A percentile compares a stretch with the other conserved stretches of the same genome.
Evolutionary conservation across 2,797 vertebrate genomes (phyloP).

Genomic region (Melanotaenia parkinsoni): DNA sequence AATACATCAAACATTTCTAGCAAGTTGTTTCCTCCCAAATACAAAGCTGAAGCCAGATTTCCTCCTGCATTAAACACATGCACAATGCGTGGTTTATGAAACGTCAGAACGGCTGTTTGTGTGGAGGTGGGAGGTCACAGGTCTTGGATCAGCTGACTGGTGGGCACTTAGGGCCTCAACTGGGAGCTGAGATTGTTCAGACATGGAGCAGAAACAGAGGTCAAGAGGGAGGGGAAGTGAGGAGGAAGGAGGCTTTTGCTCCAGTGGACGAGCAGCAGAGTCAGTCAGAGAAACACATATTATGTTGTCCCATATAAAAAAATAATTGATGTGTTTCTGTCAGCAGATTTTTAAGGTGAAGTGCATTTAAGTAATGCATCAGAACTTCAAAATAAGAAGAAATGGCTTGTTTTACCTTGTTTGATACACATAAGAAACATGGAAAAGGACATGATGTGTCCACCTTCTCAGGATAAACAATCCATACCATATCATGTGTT

Average conservation of each 20-base stretch:
- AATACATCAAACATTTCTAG: no score
- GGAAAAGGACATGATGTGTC: no score
- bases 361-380: background rate
- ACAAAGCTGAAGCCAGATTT: background rate
- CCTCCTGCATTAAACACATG: background rate
- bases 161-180: conserved; percentile 27
- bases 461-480: no score
- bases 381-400: no score
- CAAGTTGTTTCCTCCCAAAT: background rate
- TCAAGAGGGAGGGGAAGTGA: background rate
- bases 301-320: background rate
- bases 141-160: conserved; percentile 43
- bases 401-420: no score
- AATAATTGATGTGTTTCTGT: background rate
- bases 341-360: background rate
- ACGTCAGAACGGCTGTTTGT: conserved; percentile 12
- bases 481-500: no score
- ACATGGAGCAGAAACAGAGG: conserved; percentile 19
- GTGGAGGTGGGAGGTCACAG: conserved; percentile 20
- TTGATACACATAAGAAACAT: no score
- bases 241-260: background rate
- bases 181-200: conserved; percentile 45
- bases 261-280: background rate
- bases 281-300: background rate
- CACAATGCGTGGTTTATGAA: background rate